Evolutionary conservation across 2,888 invertebrate species (phyloP), one percentile per base, ranked within the genome.

Genomic region (Xanthia icteritia): DNA sequence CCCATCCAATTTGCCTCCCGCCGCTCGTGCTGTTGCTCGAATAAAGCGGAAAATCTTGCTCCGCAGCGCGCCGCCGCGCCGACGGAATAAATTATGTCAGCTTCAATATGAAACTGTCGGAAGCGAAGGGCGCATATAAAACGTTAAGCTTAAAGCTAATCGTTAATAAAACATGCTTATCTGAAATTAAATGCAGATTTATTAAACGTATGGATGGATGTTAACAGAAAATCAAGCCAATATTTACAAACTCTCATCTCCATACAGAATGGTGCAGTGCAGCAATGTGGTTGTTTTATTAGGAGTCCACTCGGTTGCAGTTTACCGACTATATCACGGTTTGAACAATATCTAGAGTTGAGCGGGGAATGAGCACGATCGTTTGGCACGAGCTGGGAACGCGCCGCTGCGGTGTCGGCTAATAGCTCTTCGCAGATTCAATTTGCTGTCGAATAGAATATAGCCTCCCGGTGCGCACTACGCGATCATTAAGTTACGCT

Each of bases 361-460:
- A 91, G 89, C 90, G 80, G 88, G 81, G 91, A 92, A 94, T 92
- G 92, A 93, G 92, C 93, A 92, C 91, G 93, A 92, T 94, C 93
- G 92, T 93, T 93, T 94, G 94, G 93, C 93, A 93, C 92, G 93
- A 91, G 91, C 91, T 91, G 89, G 90, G 91, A 91, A 90, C 90
- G 89, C 91, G 90, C 90, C 90, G 91, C 93, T 93, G 94, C 92
- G 94, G 95, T 95, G 94, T 93, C 93, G 92, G 93, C 95, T 96
- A 95, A 96, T 96, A 95, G 95, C 95, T 95, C 94, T 94, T 95
- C 94, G 92, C 94, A 95, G 94, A 96, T 96, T 96, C 94, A 96
- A 96, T 96, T 96, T 96, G 93, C 93, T 92, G 91, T 92, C 94
- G 93, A 94, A 96, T 94, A 94, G 95, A 94, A 93, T 93, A 94